Conservation (phyloP, 2,797 vertebrate genomes). For the Lacerta viridis region DNA sequence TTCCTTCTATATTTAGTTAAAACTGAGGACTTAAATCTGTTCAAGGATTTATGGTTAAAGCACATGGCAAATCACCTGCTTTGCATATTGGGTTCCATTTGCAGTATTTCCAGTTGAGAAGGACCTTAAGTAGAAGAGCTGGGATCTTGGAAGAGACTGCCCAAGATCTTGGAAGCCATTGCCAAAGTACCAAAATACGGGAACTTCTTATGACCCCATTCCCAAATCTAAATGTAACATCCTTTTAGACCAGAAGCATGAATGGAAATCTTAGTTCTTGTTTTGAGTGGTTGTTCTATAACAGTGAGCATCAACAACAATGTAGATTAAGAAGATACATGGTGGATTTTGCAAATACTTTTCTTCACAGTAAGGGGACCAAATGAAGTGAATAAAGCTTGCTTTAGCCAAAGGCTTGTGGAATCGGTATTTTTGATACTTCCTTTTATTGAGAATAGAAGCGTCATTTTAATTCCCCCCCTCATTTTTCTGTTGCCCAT, state of each 20-base stretch:
- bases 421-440: conserved; percentile 17
- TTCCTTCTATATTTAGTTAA: not conserved
- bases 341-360: not conserved
- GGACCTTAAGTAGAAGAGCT: not conserved
- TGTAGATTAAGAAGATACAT: not conserved
- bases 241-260: not conserved
- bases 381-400: conserved; percentile 3
- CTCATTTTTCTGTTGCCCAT: conserved; percentile 20
- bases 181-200: not conserved
- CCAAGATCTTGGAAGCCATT: not conserved
- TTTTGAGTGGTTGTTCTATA: not conserved
- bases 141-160: not conserved
- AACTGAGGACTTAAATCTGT: too few species aligned
- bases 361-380: not conserved
- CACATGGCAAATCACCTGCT: not conserved
- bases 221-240: not conserved
- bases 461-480: conserved; percentile 7
- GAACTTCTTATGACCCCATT: not conserved
- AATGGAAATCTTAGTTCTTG: not conserved
- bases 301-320: not conserved
- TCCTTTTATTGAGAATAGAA: conserved; percentile 11
- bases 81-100: not conserved
- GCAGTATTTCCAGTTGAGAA: not conserved
- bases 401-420: not conserved
- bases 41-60: not conserved